A percentile compares a stretch with the other conserved stretches of the same genome.
phyloP scores from a whole-genome alignment of 1,140 invertebrate species.

The Rhizoglyphus robini region DNA sequence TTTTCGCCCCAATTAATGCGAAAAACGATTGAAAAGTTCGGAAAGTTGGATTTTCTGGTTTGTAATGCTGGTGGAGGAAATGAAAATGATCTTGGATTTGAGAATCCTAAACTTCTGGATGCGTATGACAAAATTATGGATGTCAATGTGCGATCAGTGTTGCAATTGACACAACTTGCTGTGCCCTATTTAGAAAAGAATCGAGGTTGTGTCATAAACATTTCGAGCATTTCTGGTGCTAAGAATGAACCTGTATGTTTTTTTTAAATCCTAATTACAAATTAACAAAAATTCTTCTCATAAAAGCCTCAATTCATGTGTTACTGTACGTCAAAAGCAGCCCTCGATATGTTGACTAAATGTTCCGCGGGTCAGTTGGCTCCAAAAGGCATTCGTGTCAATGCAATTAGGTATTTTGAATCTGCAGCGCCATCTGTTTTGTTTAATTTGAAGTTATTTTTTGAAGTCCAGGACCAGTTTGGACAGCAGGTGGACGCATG shows the following conservation, averaged over 20 bases:
- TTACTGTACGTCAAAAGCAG: conserved; percentile 34
- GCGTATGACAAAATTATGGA: background rate
- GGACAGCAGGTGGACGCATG: background rate
- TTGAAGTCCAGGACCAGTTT: background rate
- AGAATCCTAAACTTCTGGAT: background rate
- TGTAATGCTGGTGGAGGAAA: conserved; percentile 71
- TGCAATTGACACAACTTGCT: conserved; percentile 55
- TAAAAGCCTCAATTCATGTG: too few species aligned
- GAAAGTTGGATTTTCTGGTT: conserved; percentile 58
- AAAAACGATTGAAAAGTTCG: conserved; percentile 39
- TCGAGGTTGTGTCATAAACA: conserved; percentile 72
- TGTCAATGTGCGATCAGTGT: conserved; percentile 1
- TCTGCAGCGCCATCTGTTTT: background rate
- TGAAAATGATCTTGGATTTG: background rate
- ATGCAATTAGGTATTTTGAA: conserved; percentile 20
- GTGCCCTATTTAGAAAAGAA: conserved; percentile 62
- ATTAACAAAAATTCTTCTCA: too few species aligned
- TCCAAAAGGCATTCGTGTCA: conserved; percentile 31
- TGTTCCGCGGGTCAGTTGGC: conserved; percentile 33
- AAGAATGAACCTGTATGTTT: conserved; percentile 48
- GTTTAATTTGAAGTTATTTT: background rate
- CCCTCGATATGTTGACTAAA: conserved; percentile 33
- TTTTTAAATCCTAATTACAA: too few species aligned
- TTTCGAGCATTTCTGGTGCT: conserved; percentile 70
- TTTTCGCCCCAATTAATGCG: conserved; percentile 29